Evolutionary conservation across 2,797 vertebrate species (phyloP).

Genomic region (Lepilemur septentrionalis): DNA sequence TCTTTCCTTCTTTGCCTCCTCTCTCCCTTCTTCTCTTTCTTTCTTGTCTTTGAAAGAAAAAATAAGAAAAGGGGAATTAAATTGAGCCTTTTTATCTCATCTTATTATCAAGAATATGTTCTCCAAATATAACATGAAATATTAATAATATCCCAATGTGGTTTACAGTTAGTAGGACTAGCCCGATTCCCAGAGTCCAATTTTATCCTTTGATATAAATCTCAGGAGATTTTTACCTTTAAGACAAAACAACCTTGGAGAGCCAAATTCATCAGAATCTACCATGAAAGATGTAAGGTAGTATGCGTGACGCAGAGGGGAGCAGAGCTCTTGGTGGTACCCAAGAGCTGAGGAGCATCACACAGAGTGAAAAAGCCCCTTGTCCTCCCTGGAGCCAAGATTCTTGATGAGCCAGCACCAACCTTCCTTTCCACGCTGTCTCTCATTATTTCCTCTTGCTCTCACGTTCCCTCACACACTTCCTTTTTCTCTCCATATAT

Average conservation of each 20-base stretch:
- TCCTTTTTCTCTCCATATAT: neutral
- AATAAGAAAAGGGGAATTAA: conserved; percentile 21
- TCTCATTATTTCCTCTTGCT: neutral
- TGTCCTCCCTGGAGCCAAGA: neutral
- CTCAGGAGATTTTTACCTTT: neutral
- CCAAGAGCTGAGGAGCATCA: neutral
- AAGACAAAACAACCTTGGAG: neutral
- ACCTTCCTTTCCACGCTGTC: neutral
- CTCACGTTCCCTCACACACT: neutral
- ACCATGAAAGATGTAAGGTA: neutral
- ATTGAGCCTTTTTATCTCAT: neutral
- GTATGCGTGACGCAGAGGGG: neutral
- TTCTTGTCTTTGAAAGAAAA: conserved; percentile 15
- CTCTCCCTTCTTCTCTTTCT: neutral
- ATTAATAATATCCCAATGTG: neutral
- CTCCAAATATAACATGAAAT: neutral
- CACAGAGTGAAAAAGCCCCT: too few species aligned
- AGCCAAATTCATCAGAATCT: neutral
- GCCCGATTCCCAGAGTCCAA: neutral
- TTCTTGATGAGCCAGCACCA: neutral
- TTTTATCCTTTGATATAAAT: conserved; percentile 27
- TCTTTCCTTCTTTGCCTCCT: neutral
- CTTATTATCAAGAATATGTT: conserved; percentile 24
- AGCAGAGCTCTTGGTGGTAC: neutral
- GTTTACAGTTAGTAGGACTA: neutral